A percentile compares a stretch with the other conserved stretches of the same genome.
Conservation (phyloP, 2,888 invertebrate species). For the Diogma glabrata region DNA sequence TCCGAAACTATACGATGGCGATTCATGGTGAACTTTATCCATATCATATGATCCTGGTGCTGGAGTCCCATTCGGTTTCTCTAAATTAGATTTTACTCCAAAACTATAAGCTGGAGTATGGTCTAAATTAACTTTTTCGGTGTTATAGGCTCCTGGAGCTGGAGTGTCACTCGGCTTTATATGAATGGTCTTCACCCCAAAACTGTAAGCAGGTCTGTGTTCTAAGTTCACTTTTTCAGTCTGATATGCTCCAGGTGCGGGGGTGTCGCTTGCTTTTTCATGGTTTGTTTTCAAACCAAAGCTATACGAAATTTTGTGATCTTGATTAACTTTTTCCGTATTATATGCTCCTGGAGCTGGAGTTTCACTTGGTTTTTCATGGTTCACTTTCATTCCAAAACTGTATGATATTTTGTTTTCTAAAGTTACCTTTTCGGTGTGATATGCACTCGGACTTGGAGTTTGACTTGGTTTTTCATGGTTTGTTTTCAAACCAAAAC, state of each 20-base stretch:
- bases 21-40: constrained; percentile 31
- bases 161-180: constrained; percentile 44
- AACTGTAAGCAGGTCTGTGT: constrained; percentile 43
- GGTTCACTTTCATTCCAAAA: constrained; percentile 44
- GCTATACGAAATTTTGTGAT: constrained; percentile 31
- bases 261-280: constrained; percentile 30
- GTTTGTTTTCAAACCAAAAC: constrained; percentile 46
- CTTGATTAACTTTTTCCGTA: constrained; percentile 35
- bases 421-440: constrained; percentile 37
- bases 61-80: constrained; percentile 52
- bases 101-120: constrained; percentile 61
- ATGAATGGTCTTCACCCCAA: constrained; percentile 53
- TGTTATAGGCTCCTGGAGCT: constrained; percentile 49
- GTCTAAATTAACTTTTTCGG: constrained; percentile 42
- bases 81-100: constrained; percentile 53
- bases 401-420: constrained; percentile 37
- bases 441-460: constrained; percentile 39
- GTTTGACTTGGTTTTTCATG: constrained; percentile 39
- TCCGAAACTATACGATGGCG: constrained; percentile 48
- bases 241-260: constrained; percentile 45
- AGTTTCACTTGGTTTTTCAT: constrained; percentile 39
- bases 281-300: constrained; percentile 30
- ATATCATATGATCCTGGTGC: constrained; percentile 50
- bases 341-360: constrained; percentile 42
- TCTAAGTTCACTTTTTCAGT: constrained; percentile 50